Percentiles rank a stretch among this genome's conserved stretches.
Conservation (phyloP, 2,797 vertebrate genomes). For the Spinus olivaceus region DNA sequence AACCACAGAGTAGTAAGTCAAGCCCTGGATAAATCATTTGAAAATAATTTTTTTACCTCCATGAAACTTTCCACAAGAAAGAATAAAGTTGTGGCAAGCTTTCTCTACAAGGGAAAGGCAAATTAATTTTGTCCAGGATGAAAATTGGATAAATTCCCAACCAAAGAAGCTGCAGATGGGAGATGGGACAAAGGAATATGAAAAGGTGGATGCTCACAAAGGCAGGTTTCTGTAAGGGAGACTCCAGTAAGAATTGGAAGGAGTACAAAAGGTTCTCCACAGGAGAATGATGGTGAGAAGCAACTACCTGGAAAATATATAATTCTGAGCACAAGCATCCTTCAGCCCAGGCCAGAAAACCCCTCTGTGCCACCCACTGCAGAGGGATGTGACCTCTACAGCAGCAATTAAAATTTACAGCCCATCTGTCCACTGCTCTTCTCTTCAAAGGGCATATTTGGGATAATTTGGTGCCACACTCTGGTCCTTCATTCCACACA, state of each 20-base stretch:
- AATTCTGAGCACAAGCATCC: background rate
- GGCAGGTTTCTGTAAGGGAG: background rate
- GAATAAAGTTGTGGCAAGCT: background rate
- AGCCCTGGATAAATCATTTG: background rate
- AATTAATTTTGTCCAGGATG: background rate
- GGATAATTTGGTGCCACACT: background rate
- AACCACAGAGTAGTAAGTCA: background rate
- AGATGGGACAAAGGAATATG: background rate
- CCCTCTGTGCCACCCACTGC: accelerated
- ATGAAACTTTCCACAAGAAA: background rate
- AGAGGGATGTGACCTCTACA: background rate
- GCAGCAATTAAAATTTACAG: background rate
- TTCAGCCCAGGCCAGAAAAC: background rate
- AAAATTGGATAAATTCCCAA: background rate
- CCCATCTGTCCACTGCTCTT: background rate
- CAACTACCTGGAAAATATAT: background rate
- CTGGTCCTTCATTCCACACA: background rate
- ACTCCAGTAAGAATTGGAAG: background rate
- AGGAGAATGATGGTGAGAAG: accelerated
- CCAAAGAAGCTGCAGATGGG: background rate
- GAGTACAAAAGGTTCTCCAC: background rate
- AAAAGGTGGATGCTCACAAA: background rate
- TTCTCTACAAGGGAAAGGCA: background rate
- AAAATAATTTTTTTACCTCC: background rate
- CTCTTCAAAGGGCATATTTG: background rate